Conservation (phyloP, 2,797 vertebrate genomes). For the Xerus rutilus region DNA sequence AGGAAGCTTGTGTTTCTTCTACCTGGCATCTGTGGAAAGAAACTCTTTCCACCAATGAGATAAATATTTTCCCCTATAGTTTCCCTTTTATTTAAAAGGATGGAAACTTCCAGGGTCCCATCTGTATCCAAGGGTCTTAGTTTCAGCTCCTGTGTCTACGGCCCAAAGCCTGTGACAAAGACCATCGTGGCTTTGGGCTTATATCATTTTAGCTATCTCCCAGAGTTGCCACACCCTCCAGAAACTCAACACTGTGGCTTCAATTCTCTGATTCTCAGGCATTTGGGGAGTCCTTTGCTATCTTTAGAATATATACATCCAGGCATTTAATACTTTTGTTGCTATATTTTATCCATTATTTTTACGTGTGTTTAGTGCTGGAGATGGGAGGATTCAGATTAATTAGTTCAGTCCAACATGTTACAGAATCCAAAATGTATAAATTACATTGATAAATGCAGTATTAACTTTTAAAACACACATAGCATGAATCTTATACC, state of each 20-base stretch:
- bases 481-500: neutral
- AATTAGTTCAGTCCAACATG: neutral
- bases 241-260: neutral
- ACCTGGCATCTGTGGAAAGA: neutral
- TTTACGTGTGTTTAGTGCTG: neutral
- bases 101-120: neutral
- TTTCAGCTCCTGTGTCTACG: neutral
- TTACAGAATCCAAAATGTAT: neutral
- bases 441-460: constrained; percentile 38
- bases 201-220: neutral
- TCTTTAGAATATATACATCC: neutral
- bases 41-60: neutral
- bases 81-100: neutral
- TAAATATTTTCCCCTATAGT: neutral
- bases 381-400: neutral
- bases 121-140: neutral
- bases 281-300: neutral
- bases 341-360: neutral
- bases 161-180: neutral
- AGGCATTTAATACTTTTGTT: constrained; percentile 2
- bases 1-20: neutral
- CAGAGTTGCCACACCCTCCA: neutral
- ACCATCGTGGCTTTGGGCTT: neutral
- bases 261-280: neutral
- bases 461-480: neutral